phyloP scores from a whole-genome alignment of 1,140 invertebrate genomes.

The Bombus huntii region DNA sequence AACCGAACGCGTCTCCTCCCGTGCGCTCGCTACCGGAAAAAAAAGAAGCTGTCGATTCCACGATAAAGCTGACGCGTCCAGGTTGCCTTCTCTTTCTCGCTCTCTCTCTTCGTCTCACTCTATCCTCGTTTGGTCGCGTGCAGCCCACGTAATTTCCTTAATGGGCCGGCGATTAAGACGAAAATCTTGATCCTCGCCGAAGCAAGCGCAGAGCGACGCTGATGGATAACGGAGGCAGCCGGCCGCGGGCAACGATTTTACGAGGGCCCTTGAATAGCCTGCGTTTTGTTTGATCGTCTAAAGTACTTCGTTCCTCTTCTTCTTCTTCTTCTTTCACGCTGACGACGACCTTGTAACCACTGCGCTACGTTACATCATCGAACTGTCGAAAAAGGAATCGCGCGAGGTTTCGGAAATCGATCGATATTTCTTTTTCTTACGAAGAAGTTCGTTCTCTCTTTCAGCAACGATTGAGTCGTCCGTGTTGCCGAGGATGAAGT shows the following conservation, averaged over 20 bases:
- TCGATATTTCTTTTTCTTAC: not conserved
- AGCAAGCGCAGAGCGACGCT: slow-evolving; percentile 15
- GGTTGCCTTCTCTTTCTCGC: not conserved
- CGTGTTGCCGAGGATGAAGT: not conserved
- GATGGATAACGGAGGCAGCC: slow-evolving; percentile 54
- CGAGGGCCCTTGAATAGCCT: slow-evolving; percentile 48
- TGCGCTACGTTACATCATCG: slow-evolving; percentile 4
- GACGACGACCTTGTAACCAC: slow-evolving; percentile 20
- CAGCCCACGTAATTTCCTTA: slow-evolving; percentile 43
- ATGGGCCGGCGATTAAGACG: slow-evolving; percentile 41
- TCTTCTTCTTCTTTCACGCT: not conserved
- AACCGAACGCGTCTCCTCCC: slow-evolving; percentile 3
- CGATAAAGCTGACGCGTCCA: not conserved
- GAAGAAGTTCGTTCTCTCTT: not conserved
- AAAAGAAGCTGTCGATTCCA: not conserved
- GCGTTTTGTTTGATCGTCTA: slow-evolving; percentile 55
- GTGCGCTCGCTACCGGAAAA: not conserved
- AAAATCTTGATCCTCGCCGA: slow-evolving; percentile 37
- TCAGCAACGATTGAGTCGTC: not conserved
- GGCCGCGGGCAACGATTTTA: slow-evolving; percentile 56
- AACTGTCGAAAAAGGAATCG: not conserved
- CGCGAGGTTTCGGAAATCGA: not conserved
- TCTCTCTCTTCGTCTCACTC: not conserved
- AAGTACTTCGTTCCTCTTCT: slow-evolving; percentile 10
- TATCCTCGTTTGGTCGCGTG: not conserved